A percentile compares a stretch with the other conserved stretches of the same genome.
These are phyloP conservation scores for Leptinotarsa texana DNA, from an alignment of 1,140 invertebrate genomes.

Conservation along the genomic window DNA sequence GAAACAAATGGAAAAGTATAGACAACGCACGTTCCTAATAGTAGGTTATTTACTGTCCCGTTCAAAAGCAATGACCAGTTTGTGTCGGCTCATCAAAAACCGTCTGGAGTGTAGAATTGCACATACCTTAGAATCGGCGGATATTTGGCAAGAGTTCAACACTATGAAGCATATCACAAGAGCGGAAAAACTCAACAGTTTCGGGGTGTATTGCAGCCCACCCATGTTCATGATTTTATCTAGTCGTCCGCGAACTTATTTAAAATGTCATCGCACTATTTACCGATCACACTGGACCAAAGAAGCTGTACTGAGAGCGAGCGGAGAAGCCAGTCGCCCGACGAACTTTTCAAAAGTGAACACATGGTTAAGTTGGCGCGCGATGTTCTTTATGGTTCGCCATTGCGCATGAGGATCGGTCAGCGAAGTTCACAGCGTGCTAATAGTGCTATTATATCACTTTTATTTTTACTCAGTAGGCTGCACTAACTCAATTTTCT, in stretches of 20 bases:
- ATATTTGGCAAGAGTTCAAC: constrained; percentile 10
- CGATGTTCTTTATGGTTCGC: constrained; percentile 4
- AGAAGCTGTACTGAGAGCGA: constrained; percentile 15
- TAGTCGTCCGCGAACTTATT: constrained; percentile 13
- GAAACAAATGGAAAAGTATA: too few relatives aligned
- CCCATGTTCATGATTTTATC: neutral
- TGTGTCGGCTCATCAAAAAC: too few relatives aligned
- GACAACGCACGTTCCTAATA: too few relatives aligned
- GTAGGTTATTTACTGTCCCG: too few relatives aligned
- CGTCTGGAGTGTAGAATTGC: neutral
- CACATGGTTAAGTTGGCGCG: constrained; percentile 18
- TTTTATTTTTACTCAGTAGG: constrained; percentile 19
- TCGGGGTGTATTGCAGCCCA: constrained; percentile 3
- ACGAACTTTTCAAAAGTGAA: constrained; percentile 22
- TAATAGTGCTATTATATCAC: constrained; percentile 11
- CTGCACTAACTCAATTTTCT: constrained; percentile 9
- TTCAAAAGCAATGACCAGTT: too few relatives aligned
- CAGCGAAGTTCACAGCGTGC: constrained; percentile 4
- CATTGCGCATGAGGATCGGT: constrained; percentile 2
- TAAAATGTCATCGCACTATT: constrained; percentile 22
- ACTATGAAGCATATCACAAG: constrained; percentile 11
- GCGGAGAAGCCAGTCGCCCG: neutral
- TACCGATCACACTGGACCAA: constrained; percentile 13
- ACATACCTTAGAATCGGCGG: constrained; percentile 19
- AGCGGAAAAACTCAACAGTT: constrained; percentile 16